Base-by-base conservation (phyloP, 2,888 invertebrate species). In the Camptogramma bilineatum region DNA sequence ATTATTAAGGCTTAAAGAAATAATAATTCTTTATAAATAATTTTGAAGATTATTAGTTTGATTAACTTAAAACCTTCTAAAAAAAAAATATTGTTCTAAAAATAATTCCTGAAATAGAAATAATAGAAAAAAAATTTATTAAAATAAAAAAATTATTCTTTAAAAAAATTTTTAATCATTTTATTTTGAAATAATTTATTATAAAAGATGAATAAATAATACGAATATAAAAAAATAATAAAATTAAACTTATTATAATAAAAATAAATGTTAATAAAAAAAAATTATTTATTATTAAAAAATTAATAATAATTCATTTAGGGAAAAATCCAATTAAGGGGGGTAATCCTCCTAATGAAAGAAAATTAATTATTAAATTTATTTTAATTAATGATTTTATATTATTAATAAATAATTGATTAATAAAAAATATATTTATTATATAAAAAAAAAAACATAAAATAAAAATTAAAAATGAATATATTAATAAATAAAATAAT, bases 21-120 rank as follows among this genome's bases (percentile, higher is more conserved):
- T 47, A 48, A 53, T 46, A 64, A 70, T 82, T 84, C 85, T 90
- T 91, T 94, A 94, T 94, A 90, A 81, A 90, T 85, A 94, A 92
- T 94, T 95, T 94, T 94, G 94, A 95, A 94, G 93, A 94, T 86
- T 94, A 92, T 88, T 90, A 94, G 94, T 94, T 94, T 94, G 73
- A 64, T 94, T 94, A 94, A 94, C 93, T 94, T 94, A 94, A 94
- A 94, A 89, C 88, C 91, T 94, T 73, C 59, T 94, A 87, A 64
- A 80, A 64, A 78, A 78, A 86, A 82, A 84, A 82, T 73, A 88
- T 81, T 62, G 85, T 88, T 84, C 83, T 86, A 53, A 87, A 51
- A 76, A 86, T 85, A 80, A 87, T 80, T 59, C 87, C 83, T 73
- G 47, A 53, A 60, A 85, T 66, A 16, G 86, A 87, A 68, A 86